phyloP scores from a whole-genome alignment of 2,113 vertebrate species.

The Ranitomeya imitator region DNA sequence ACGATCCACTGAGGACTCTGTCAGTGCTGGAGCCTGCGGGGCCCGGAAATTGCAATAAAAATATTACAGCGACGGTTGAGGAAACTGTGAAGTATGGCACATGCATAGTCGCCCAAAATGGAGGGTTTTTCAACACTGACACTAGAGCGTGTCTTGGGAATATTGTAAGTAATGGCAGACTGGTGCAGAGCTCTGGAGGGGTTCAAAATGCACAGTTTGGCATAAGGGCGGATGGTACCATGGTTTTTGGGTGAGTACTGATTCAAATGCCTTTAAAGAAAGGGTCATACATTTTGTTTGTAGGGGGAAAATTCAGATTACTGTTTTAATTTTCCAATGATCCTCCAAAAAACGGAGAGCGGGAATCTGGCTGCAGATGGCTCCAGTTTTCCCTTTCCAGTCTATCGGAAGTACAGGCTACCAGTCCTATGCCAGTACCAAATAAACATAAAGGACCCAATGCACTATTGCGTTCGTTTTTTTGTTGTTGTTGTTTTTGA shows the following conservation, averaged over 20 bases:
- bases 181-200: conserved; percentile 78
- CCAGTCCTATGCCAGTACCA: too few relatives aligned
- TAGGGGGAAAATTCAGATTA: too few relatives aligned
- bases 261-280: too few relatives aligned
- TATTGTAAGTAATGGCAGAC: conserved; percentile 80
- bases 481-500: too few relatives aligned
- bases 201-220: conserved; percentile 95
- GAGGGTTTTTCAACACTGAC: conserved; percentile 79
- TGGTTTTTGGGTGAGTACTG: conserved; percentile 90
- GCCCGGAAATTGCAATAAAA: conserved; percentile 73
- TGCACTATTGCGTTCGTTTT: too few relatives aligned
- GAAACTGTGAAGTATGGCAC: conserved; percentile 69
- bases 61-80: conserved; percentile 70
- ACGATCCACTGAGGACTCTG: conserved; percentile 78
- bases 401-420: too few relatives aligned
- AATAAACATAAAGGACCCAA: too few relatives aligned
- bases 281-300: too few relatives aligned
- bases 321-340: too few relatives aligned
- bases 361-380: too few relatives aligned
- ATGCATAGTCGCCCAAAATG: conserved; percentile 88
- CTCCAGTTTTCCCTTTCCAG: too few relatives aligned
- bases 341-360: too few relatives aligned
- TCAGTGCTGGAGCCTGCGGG: conserved; percentile 87
- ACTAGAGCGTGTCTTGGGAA: conserved; percentile 80
- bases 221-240: conserved; percentile 85